Base-by-base conservation (phyloP, 2,888 invertebrate genomes). In the Hirtodrosophila duncani region DNA sequence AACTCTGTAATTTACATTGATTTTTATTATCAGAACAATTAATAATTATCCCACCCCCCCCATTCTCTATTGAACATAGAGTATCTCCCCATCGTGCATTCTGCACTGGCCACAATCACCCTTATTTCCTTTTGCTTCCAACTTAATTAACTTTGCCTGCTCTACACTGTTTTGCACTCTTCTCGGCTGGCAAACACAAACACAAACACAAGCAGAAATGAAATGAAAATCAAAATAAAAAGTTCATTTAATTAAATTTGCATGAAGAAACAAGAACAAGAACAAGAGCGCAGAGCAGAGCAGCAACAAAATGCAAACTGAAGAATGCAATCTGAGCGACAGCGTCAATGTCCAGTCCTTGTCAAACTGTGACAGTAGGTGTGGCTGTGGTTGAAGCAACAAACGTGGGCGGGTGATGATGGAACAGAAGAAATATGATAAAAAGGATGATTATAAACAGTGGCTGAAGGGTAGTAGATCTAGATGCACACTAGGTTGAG, bases 241-340 rank as follows among this genome's bases (percentile, higher is more conserved):
- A 37, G 55, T 59, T 37, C 66, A 68, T 75, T 71, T 71, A 71
- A 71, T 75, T 71, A 71, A 75, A 71, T 71, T 75, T 70, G 65
- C 68, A 67, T 71, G 68, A 33, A 48, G 44, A 63, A 38, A 26
- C 37, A 45, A 20, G 20, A 23, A 3, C 31, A 41, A 21, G 16
- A 24, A 24, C 23, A 52, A 52, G 37, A 27, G 10, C n/a, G 11
- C 20, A 9, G 43, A 57, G 23, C 30, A 50, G 18, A 20, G 6
- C n/a, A n/a, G n/a, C n/a, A n/a, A n/a, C 20, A 26, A 38, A 13
- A 31, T 27, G 14, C 27, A 42, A 48, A 48, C 50, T 26, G 31
- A 37, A 49, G 38, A 57, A 50, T 58, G 57, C 58, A 58, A 56
- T 56, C 56, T 50, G 57, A 57, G 57, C 33, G 58, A 50, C 49